phyloP scores from a whole-genome alignment of 2,888 invertebrate genomes.

The Eutolmus rufibarbis region DNA sequence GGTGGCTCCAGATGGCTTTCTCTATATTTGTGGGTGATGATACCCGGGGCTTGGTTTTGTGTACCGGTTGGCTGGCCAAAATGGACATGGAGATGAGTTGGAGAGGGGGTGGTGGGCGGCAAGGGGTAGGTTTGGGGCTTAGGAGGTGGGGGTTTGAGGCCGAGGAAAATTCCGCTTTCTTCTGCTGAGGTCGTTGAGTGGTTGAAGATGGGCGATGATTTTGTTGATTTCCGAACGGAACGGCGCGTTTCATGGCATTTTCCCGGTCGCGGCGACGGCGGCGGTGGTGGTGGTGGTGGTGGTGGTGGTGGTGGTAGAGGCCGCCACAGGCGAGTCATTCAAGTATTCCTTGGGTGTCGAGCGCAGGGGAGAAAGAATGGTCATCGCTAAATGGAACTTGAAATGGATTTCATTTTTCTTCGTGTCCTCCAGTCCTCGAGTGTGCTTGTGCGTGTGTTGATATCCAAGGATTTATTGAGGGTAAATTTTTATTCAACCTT shows the following conservation, averaged over 20 bases:
- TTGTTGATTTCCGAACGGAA: constrained; percentile 38
- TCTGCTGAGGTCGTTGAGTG: constrained; percentile 38
- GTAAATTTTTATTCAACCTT: constrained; percentile 40
- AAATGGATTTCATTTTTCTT: constrained; percentile 40
- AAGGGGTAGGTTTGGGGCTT: not conserved
- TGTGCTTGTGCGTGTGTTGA: constrained; percentile 17
- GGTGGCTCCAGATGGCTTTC: not conserved
- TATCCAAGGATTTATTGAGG: constrained; percentile 40
- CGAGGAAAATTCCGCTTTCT: constrained; percentile 26
- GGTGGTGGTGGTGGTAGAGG: not conserved
- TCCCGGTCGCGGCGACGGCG: not conserved
- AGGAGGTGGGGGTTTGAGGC: not conserved
- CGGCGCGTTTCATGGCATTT: not conserved
- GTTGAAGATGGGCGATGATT: constrained; percentile 41
- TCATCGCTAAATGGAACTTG: constrained; percentile 32
- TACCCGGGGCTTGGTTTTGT: constrained; percentile 17
- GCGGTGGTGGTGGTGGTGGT: too few species aligned
- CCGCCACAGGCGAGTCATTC: not conserved
- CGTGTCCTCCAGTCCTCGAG: not conserved
- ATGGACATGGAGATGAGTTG: not conserved
- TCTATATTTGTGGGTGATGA: constrained; percentile 30
- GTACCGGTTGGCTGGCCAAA: constrained; percentile 3
- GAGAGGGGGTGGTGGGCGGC: not conserved
- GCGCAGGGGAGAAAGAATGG: constrained; percentile 10
- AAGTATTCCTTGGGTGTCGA: not conserved